A percentile compares a stretch with the other conserved stretches of the same genome.
Evolutionary conservation across 2,113 vertebrate genomes (phyloP).

Genomic region (Maccullochella peelii): DNA sequence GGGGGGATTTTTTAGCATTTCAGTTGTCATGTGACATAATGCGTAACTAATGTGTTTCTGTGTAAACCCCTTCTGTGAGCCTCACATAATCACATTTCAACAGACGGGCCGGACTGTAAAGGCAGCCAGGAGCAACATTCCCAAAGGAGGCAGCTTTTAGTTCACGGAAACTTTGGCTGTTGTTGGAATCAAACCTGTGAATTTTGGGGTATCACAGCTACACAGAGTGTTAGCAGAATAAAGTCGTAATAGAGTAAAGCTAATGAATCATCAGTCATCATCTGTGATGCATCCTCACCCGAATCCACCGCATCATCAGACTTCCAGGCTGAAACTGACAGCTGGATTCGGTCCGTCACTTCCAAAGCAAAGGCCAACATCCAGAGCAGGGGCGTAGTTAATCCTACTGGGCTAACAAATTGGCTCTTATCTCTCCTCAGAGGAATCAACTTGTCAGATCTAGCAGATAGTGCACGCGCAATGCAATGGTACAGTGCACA

Average conservation of each 20-base stretch:
- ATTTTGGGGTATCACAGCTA: neutral
- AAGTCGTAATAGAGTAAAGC: conserved; percentile 12
- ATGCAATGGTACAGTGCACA: conserved; percentile 62
- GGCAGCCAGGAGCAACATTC: conserved; percentile 54
- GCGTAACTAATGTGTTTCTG: conserved; percentile 56
- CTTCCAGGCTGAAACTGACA: conserved; percentile 47
- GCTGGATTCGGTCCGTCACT: conserved; percentile 67
- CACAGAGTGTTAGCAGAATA: neutral
- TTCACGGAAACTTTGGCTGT: conserved; percentile 15
- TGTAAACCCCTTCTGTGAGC: conserved; percentile 50
- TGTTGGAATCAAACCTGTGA: conserved; percentile 20
- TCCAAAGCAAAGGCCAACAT: conserved; percentile 42
- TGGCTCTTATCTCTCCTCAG: conserved; percentile 71
- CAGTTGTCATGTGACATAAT: conserved; percentile 40
- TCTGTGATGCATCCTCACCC: conserved; percentile 28
- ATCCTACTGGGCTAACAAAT: conserved; percentile 70
- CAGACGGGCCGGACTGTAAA: conserved; percentile 22
- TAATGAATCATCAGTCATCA: conserved; percentile 27
- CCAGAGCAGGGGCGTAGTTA: conserved; percentile 51
- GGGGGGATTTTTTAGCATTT: conserved; percentile 40
- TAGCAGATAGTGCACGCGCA: conserved; percentile 54
- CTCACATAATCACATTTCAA: conserved; percentile 60
- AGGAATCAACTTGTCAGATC: conserved; percentile 77
- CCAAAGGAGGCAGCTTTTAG: conserved; percentile 43
- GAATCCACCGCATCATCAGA: neutral